Conservation (phyloP, 2,888 invertebrate genomes). For the Ferdinandea cuprea region DNA sequence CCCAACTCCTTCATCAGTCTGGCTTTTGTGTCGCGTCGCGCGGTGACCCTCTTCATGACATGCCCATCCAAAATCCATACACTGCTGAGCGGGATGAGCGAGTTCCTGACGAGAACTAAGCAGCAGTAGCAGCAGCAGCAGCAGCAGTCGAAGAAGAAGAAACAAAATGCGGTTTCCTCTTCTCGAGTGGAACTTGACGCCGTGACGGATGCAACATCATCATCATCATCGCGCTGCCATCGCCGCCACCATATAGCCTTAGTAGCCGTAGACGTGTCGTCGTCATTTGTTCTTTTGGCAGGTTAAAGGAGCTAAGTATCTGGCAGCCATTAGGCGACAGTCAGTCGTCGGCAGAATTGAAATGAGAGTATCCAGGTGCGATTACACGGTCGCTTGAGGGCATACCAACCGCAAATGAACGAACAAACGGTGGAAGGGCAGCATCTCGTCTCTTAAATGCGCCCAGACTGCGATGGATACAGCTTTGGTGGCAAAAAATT, state of each 20-base stretch:
- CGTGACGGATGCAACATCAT: slow-evolving; percentile 49
- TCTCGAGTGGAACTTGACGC: slow-evolving; percentile 59
- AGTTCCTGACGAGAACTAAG: slow-evolving; percentile 33
- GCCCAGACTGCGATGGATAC: slow-evolving; percentile 23
- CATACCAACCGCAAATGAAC: slow-evolving; percentile 10
- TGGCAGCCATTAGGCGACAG: slow-evolving; percentile 38
- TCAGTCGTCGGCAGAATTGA: slow-evolving; percentile 41
- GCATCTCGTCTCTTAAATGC: slow-evolving; percentile 35
- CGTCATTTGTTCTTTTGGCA: slow-evolving; percentile 67
- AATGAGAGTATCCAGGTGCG: slow-evolving; percentile 59
- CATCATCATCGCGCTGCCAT: slow-evolving; percentile 42
- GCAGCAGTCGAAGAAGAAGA: slow-evolving; percentile 9
- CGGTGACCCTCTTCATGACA: slow-evolving; percentile 67
- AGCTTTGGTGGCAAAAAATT: slow-evolving; percentile 56
- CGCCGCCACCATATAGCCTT: slow-evolving; percentile 10
- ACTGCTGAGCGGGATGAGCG: no score
- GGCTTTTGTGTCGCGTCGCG: slow-evolving; percentile 72
- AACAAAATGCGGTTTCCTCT: slow-evolving; percentile 67
- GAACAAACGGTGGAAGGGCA: slow-evolving; percentile 23
- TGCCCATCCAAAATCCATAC: slow-evolving; percentile 1
- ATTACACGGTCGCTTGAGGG: slow-evolving; percentile 49
- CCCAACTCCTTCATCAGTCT: slow-evolving; percentile 71
- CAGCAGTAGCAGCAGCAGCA: no score
- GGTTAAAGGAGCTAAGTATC: slow-evolving; percentile 58
- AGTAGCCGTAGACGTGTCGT: slow-evolving; percentile 9